phyloP scores from a whole-genome alignment of 2,888 invertebrate genomes.

The Ornithoptera alexandrae region DNA sequence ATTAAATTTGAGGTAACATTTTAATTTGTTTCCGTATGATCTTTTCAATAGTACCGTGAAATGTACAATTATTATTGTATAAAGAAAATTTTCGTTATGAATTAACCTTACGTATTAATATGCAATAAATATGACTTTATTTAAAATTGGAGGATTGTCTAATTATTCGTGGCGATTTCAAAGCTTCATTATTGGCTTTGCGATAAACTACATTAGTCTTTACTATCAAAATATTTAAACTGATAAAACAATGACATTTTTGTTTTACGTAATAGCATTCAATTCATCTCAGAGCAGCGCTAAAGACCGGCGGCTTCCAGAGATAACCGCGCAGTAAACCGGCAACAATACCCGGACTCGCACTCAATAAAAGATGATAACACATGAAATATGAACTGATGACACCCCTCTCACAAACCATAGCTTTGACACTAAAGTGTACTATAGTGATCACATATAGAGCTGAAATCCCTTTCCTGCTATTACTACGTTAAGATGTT shows the following conservation, averaged over 20 bases:
- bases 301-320: constrained; percentile 70
- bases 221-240: background rate
- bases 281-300: constrained; percentile 71
- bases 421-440: constrained; percentile 33
- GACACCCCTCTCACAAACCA: constrained; percentile 59
- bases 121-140: background rate
- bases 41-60: too few species aligned
- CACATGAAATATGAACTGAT: constrained; percentile 79
- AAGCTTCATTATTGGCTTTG: too few species aligned
- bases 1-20: too few species aligned
- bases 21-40: too few species aligned
- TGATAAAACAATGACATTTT: constrained; percentile 30
- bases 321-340: constrained; percentile 77
- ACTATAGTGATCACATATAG: constrained; percentile 39
- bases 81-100: too few species aligned
- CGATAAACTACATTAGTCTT: too few species aligned
- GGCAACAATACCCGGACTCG: constrained; percentile 75
- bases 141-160: background rate
- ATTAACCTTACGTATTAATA: background rate
- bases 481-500: constrained; percentile 49
- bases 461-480: constrained; percentile 34
- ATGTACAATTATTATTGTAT: too few species aligned
- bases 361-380: constrained; percentile 81
- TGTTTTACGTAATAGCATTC: constrained; percentile 53
- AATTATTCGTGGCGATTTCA: too few species aligned